Conservation (phyloP, 2,888 invertebrate genomes). For the Hofmannophila pseudospretella region DNA sequence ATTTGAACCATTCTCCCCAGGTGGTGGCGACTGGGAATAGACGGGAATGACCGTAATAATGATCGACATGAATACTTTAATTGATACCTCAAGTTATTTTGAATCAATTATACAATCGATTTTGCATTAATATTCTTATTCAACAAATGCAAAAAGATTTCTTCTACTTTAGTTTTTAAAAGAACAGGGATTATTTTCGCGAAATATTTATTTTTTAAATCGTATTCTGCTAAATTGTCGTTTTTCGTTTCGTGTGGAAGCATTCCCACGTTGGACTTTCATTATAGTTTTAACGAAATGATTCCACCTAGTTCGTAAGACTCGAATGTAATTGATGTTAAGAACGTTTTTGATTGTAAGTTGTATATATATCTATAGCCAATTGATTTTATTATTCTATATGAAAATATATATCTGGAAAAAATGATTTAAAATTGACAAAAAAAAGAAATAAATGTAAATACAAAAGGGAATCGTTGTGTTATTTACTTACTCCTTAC, state of each 20-base stretch:
- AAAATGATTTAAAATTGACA: constrained; percentile 46
- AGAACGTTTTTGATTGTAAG: constrained; percentile 60
- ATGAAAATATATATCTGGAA: constrained; percentile 59
- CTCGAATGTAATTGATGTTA: constrained; percentile 62
- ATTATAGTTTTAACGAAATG: constrained; percentile 28
- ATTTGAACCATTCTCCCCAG: no score
- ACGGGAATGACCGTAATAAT: no score
- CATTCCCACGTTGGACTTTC: no score
- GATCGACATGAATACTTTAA: no score
- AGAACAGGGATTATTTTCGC: constrained; percentile 1
- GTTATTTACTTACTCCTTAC: no score
- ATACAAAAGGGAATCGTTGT: constrained; percentile 38
- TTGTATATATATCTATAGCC: constrained; percentile 67
- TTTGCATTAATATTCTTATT: constrained; percentile 12
- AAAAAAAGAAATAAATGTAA: constrained; percentile 65
- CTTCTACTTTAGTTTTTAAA: constrained; percentile 3
- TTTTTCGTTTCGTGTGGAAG: no score
- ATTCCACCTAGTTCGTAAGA: constrained; percentile 72
- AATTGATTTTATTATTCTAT: constrained; percentile 56
- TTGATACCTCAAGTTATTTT: not conserved
- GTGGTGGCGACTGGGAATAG: no score
- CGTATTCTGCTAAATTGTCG: no score
- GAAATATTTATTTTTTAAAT: not conserved
- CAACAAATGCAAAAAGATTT: constrained; percentile 11
- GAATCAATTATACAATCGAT: not conserved